These are phyloP conservation scores for Plagodis dolabraria DNA, from an alignment of 2,888 invertebrate species.

Conservation along the genomic window DNA sequence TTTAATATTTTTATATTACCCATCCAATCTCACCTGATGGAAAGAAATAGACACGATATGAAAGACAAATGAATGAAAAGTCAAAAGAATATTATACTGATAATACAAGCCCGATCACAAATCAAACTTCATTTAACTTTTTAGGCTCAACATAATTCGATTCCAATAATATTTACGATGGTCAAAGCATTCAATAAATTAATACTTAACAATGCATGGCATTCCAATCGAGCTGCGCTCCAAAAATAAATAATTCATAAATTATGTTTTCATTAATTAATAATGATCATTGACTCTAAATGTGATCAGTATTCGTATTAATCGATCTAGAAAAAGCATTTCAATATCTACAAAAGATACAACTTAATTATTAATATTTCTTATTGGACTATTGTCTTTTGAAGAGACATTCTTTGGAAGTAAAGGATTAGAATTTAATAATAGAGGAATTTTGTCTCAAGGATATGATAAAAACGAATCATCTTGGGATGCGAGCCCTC, in stretches of 20 bases:
- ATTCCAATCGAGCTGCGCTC: conserved; percentile 49
- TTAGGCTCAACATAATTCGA: conserved; percentile 28
- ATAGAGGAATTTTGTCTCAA: conserved; percentile 66
- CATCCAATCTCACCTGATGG: no score
- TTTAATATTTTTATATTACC: no score
- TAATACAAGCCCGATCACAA: conserved; percentile 9
- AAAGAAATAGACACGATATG: no score
- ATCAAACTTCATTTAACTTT: conserved; percentile 20
- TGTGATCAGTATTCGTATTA: conserved; percentile 42
- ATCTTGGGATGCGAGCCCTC: conserved; percentile 55
- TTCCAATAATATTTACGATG: conserved; percentile 55
- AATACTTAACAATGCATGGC: conserved; percentile 59
- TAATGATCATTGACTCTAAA: conserved; percentile 52
- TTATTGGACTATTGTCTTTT: conserved; percentile 65
- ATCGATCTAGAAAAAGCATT: conserved; percentile 49
- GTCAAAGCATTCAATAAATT: conserved; percentile 64
- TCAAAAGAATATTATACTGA: conserved; percentile 21
- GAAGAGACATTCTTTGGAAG: conserved; percentile 51
- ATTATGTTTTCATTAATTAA: conserved; percentile 74
- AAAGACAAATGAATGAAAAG: not conserved
- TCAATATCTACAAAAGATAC: conserved; percentile 47
- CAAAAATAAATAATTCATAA: conserved; percentile 73
- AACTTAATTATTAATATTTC: conserved; percentile 75
- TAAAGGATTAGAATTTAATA: conserved; percentile 73
- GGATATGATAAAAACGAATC: conserved; percentile 67